phyloP scores from a whole-genome alignment of 2,113 vertebrate species.

The Polypterus bichir region DNA sequence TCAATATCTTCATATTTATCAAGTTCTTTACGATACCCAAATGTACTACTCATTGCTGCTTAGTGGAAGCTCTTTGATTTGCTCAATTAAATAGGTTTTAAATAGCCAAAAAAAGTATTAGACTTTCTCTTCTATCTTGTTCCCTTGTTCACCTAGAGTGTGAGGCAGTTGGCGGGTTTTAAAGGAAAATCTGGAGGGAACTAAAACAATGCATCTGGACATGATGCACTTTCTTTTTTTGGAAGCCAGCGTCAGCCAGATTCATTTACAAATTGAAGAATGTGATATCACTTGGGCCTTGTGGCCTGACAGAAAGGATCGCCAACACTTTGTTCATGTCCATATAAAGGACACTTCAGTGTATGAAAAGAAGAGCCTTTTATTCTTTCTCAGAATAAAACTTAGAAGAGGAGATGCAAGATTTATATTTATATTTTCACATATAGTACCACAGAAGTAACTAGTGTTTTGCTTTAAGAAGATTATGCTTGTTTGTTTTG shows the following conservation, averaged over 20 bases:
- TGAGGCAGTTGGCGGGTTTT: constrained; percentile 58
- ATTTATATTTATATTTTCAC: too few relatives aligned
- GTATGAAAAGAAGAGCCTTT: too few relatives aligned
- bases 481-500: too few relatives aligned
- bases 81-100: not conserved
- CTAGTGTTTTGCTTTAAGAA: too few relatives aligned
- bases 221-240: constrained; percentile 87
- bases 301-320: constrained; percentile 56
- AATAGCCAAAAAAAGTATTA: constrained; percentile 11
- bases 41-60: constrained; percentile 66
- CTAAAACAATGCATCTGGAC: constrained; percentile 58
- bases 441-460: too few relatives aligned
- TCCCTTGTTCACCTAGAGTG: constrained; percentile 53
- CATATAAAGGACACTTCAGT: constrained; percentile 60
- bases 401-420: too few relatives aligned
- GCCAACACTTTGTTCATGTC: constrained; percentile 51
- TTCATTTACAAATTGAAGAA: constrained; percentile 72
- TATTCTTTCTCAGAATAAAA: too few relatives aligned
- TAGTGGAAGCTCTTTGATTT: not conserved
- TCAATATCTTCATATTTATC: constrained; percentile 96
- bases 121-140: constrained; percentile 20
- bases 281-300: constrained; percentile 65
- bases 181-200: constrained; percentile 58
- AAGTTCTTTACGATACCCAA: constrained; percentile 87
- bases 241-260: constrained; percentile 72